Percentiles rank a stretch among this genome's conserved stretches.
phyloP scores from a whole-genome alignment of 2,113 vertebrate genomes.

The Corythornis cristatus region DNA sequence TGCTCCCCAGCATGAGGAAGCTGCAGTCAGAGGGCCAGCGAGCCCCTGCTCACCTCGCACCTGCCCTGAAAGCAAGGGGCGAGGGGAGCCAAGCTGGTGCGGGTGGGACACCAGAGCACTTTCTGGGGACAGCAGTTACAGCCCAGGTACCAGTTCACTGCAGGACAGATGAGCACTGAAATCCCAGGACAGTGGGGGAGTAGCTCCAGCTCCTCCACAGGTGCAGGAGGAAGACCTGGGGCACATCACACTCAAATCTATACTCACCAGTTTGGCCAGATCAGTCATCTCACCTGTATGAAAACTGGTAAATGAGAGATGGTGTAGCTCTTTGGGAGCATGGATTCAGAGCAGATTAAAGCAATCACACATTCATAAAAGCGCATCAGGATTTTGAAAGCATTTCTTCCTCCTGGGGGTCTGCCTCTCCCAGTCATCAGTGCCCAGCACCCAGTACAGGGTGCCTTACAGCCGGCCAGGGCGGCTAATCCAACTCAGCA shows the following conservation, averaged over 20 bases:
- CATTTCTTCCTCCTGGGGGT: background rate
- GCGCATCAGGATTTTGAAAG: background rate
- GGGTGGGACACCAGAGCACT: background rate
- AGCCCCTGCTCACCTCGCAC: background rate
- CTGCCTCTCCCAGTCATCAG: background rate
- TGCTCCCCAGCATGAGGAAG: fast-evolving
- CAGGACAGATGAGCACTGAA: background rate
- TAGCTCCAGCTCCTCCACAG: background rate
- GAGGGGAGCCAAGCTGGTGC: fast-evolving
- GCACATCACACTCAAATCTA: background rate
- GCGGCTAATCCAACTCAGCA: background rate
- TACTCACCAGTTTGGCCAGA: fast-evolving
- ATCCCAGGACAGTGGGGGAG: fast-evolving
- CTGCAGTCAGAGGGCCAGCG: background rate
- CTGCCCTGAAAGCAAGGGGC: fast-evolving
- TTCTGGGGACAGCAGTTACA: background rate
- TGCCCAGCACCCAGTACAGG: background rate
- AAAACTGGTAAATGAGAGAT: fast-evolving
- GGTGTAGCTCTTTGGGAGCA: background rate
- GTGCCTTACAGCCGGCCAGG: background rate
- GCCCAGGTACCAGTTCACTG: background rate
- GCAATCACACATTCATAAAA: fast-evolving
- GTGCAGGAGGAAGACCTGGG: background rate
- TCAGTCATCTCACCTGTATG: fast-evolving
- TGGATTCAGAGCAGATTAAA: background rate